phyloP scores from a whole-genome alignment of 2,797 vertebrate genomes.

The Coranthus polyacanthus region DNA sequence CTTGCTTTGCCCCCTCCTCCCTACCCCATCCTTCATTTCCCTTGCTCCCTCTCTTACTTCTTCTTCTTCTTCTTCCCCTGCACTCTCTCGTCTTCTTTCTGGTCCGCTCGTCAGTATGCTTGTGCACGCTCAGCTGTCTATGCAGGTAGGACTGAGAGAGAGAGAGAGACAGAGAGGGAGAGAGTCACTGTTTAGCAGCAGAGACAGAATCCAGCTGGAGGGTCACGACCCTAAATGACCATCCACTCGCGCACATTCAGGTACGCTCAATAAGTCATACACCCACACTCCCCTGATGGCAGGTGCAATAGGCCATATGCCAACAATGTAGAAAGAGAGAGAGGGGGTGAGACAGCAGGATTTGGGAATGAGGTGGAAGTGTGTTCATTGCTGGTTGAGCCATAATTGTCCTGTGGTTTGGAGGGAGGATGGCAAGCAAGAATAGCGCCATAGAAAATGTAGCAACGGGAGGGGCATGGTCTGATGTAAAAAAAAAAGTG shows the following conservation, averaged over 20 bases:
- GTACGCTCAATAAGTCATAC: slow-evolving; percentile 68
- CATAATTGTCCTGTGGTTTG: slow-evolving; percentile 51
- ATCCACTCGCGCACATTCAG: slow-evolving; percentile 51
- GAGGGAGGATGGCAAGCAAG: slow-evolving; percentile 13
- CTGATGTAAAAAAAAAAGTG: slow-evolving; percentile 53
- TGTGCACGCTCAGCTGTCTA: slow-evolving; percentile 67
- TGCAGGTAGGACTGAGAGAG: slow-evolving; percentile 63
- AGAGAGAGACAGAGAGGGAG: slow-evolving; percentile 24
- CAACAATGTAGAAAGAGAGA: slow-evolving; percentile 51
- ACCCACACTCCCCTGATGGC: slow-evolving; percentile 69
- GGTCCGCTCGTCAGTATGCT: slow-evolving; percentile 80
- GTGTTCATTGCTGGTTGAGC: slow-evolving; percentile 35
- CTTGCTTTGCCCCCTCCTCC: slow-evolving; percentile 14
- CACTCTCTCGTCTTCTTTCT: slow-evolving; percentile 36
- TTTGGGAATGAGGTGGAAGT: slow-evolving; percentile 48
- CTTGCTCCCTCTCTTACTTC: slow-evolving; percentile 20
- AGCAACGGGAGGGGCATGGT: slow-evolving; percentile 33
- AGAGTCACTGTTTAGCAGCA: slow-evolving; percentile 72
- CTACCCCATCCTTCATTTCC: slow-evolving; percentile 26
- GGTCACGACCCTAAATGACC: slow-evolving; percentile 75
- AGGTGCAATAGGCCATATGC: slow-evolving; percentile 69
- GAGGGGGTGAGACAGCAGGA: slow-evolving; percentile 22
- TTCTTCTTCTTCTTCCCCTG: slow-evolving; percentile 14
- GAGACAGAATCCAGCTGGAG: slow-evolving; percentile 75
- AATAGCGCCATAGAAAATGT: slow-evolving; percentile 16